These are phyloP conservation scores for Stenodema calcarata DNA, from an alignment of 2,888 invertebrate species.

Conservation along the genomic window DNA sequence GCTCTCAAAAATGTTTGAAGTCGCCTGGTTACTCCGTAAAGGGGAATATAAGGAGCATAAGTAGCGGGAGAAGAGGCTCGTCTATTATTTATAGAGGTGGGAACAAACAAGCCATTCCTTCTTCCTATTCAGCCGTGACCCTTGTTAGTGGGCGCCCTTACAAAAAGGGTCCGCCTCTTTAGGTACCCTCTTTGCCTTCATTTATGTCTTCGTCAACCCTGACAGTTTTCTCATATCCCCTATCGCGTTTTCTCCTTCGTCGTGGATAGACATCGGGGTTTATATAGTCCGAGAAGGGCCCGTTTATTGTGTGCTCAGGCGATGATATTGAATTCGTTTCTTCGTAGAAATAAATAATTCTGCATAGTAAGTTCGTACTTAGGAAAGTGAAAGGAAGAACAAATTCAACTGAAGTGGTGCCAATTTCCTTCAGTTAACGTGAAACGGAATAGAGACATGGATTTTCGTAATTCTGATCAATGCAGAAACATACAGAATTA, in stretches of 20 bases:
- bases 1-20: too few species aligned
- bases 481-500: too few species aligned
- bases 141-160: slow-evolving; percentile 23
- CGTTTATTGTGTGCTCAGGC: too few species aligned
- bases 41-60: background rate
- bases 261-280: background rate
- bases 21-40: background rate
- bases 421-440: too few species aligned
- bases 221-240: slow-evolving; percentile 29
- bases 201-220: slow-evolving; percentile 24
- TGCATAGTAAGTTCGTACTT: too few species aligned
- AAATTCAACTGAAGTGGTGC: too few species aligned
- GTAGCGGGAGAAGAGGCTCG: background rate
- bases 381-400: too few species aligned
- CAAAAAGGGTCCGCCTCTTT: slow-evolving; percentile 25
- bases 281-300: too few species aligned
- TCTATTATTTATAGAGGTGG: slow-evolving; percentile 7
- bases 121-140: background rate
- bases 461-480: too few species aligned
- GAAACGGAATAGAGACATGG: too few species aligned
- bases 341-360: too few species aligned
- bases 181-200: slow-evolving; percentile 29
- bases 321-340: too few species aligned
- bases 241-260: background rate
- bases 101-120: background rate